Evolutionary conservation across 2,888 invertebrate species (phyloP).

Genomic region (Linhomoeus sp.): DNA sequence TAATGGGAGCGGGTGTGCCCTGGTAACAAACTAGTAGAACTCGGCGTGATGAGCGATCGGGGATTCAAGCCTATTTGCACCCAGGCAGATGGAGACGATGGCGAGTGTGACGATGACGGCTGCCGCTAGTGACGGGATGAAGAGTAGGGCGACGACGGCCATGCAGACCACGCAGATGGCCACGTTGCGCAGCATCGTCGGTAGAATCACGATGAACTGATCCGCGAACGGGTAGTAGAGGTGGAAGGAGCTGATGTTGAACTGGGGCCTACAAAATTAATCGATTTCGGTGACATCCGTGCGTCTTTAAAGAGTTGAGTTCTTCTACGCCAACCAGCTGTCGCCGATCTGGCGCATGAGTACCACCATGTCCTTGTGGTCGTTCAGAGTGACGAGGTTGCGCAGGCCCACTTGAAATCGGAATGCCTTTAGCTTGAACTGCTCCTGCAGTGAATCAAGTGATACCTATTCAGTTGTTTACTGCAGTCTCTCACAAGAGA

Average conservation of each 20-base stretch:
- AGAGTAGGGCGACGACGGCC: slow-evolving; percentile 78
- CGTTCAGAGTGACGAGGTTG: slow-evolving; percentile 22
- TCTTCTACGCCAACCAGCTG: neutral
- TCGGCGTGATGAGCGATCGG: no score
- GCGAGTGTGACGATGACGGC: slow-evolving; percentile 81
- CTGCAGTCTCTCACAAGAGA: no score
- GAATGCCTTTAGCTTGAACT: neutral
- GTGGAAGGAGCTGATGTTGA: slow-evolving; percentile 12
- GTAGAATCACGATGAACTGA: slow-evolving; percentile 24
- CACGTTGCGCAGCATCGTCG: slow-evolving; percentile 41
- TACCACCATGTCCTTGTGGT: slow-evolving; percentile 19
- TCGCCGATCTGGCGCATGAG: slow-evolving; percentile 18
- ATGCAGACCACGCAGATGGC: slow-evolving; percentile 76
- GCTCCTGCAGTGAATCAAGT: neutral
- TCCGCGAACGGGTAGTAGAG: slow-evolving; percentile 25
- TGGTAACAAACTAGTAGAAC: no score
- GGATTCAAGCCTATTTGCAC: no score
- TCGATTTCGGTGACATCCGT: no score
- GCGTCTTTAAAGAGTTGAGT: neutral
- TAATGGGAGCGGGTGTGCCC: no score
- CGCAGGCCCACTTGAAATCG: neutral
- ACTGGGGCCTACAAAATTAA: no score
- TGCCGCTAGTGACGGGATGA: slow-evolving; percentile 73
- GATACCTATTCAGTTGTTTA: no score
- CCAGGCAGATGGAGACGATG: slow-evolving; percentile 41